Base-by-base conservation (phyloP, 2,113 vertebrate genomes). In the Malaclemys terrapin region DNA sequence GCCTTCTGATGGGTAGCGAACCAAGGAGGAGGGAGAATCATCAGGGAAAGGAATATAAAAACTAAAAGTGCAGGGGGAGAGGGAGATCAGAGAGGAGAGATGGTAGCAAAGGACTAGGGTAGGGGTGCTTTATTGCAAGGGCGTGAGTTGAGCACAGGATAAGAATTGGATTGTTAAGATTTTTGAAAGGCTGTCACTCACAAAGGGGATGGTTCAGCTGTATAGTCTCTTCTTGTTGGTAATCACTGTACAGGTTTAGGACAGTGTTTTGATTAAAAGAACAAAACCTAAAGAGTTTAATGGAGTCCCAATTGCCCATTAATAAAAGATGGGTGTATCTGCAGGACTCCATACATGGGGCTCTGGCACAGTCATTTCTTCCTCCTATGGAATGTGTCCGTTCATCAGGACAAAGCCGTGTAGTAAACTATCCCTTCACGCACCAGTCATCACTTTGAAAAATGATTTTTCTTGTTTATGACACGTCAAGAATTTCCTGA, bases 401-500 rank as follows among this genome's bases (percentile, higher is more conserved):
- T 59, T 82, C 86, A 82, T 42, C 19, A 49, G 17, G 24, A 83
- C n/a, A 75, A 1, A 47, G 27, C 11, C 4, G 1, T 42, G 80
- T 2, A 52, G 59, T 76, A 35, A 38, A 50, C 54, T 78, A 29
- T 78, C 86, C 79, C 94, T 94, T 91, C n/a, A 53, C 6, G 83
- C n/a, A 90, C 9, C 31, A 83, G 2, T 85, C 45, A 38, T 35
- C 87, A 0, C 69, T 87, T 0, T 9, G 20, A 49, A 80, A 59
- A 57, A 13, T 42, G 91, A 22, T 80, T 84, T 20, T 0, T 93
- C 62, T 65, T 38, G 1, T 52, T 49, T 19, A 16, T 88, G 87
- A 87, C 78, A 87, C 78, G 84, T 82, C 87, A 84, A 75, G 72
- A 53, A 1, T 93, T 96, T 95, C 80, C 35, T 87, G 59, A 82